Evolutionary conservation across 2,797 vertebrate species (phyloP), one percentile per base, ranked within the genome.

Genomic region (Bothrops alternatus): DNA sequence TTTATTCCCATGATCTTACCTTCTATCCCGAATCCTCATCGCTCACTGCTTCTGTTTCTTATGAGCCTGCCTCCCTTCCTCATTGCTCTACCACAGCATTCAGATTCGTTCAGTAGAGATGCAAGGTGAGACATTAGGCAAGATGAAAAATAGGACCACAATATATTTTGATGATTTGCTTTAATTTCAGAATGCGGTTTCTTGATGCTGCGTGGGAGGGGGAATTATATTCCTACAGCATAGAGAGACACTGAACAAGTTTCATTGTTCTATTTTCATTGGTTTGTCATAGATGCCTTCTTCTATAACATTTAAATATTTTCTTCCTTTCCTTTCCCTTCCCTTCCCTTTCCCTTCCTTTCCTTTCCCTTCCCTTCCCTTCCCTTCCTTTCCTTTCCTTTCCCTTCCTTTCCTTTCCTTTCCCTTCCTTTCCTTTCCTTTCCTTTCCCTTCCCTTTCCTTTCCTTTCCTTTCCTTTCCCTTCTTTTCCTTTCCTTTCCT

Each of bases 341-440:
- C 16, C 23, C 8, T 3, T 18, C 58, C 23, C 3, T 26, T 26
- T 23, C 58, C 23, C 10, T 26, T 0, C 25, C 60, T 8, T 61
- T 0, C 60, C 8, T 8, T 32, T 61, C 1, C 23, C 1, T 25
- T 26, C 8, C 58, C 42, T 47, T 47, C 0, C 8, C 0, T 25
- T 61, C 7, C 12, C 55, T 5, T 5, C 3, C 4, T 47, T 1
- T 4, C 42, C 4, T 42, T 47, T 1, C 4, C 4, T 47, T 47
- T 4, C 42, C 42, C 3, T 47, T 47, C 3, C 42, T 3, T 5
- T 47, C 4, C 47, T 25, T 60, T 26, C 6, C 7, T 6, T 60
- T 60, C 0, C 6, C 6, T 60, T 60, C 0, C 23, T 4, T 47
- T 47, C 3, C 42, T 5, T 47, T 3, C 4, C 42, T n/a, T 5